Percentiles rank a stretch among this genome's conserved stretches.
These are phyloP conservation scores for Ophthalmolycus amberensis DNA, from an alignment of 2,113 vertebrate genomes.

Conservation along the genomic window DNA sequence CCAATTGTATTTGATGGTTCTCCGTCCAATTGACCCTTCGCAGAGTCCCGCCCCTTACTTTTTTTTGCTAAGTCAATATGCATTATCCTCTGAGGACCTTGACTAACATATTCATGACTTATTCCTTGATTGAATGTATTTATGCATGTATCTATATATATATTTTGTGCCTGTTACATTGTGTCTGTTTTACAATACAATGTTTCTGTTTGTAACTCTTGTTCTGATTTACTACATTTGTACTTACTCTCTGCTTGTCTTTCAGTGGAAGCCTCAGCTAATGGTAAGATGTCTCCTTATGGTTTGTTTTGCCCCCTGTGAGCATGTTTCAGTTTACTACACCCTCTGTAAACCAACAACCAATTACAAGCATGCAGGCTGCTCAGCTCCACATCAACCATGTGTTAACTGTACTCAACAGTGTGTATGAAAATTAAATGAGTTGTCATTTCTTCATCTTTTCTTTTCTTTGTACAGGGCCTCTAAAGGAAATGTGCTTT, in stretches of 20 bases:
- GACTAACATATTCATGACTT: no score
- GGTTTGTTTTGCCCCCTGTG: slow-evolving; percentile 34
- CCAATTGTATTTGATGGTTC: no score
- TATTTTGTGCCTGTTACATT: not conserved
- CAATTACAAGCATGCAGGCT: slow-evolving; percentile 28
- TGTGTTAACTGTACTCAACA: slow-evolving; percentile 13
- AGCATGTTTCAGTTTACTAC: slow-evolving; percentile 29
- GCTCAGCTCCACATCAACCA: not conserved
- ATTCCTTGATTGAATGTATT: not conserved
- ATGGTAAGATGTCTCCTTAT: slow-evolving; percentile 15
- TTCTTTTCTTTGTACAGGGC: not conserved
- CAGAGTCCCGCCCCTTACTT: not conserved
- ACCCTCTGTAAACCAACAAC: slow-evolving; percentile 37
- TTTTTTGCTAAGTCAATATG: not conserved
- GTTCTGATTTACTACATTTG: not conserved
- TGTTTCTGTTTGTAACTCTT: not conserved
- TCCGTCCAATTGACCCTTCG: not conserved
- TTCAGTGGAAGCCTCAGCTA: not conserved
- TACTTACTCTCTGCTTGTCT: not conserved
- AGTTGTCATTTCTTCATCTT: slow-evolving; percentile 18
- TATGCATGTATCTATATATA: not conserved
- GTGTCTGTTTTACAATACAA: not conserved
- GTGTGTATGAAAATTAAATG: slow-evolving; percentile 9
- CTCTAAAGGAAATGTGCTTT: slow-evolving; percentile 22
- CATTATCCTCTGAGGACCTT: not conserved